A percentile compares a stretch with the other conserved stretches of the same genome.
phyloP scores from a whole-genome alignment of 2,113 vertebrate genomes.

The Cyanistes caeruleus region DNA sequence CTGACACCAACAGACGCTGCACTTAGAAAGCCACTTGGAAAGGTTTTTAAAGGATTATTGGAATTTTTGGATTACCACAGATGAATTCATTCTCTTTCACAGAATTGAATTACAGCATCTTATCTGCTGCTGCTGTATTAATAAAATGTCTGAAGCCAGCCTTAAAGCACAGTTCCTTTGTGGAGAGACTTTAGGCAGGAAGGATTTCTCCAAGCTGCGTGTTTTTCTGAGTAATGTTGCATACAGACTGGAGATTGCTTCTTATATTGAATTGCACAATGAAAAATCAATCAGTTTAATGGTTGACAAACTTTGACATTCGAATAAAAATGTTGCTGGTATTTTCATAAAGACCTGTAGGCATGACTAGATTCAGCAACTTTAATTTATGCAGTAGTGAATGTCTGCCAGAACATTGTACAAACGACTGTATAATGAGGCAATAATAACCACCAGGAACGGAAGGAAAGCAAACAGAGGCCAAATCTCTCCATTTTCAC shows the following conservation, averaged over 20 bases:
- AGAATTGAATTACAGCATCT: conserved; percentile 9
- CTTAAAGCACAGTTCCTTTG: conserved; percentile 32
- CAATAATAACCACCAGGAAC: conserved; percentile 62
- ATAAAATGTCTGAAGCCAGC: conserved; percentile 37
- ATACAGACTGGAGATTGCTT: conserved; percentile 69
- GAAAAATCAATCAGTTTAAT: conserved; percentile 81
- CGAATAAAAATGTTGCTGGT: conserved; percentile 77
- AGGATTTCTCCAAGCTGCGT: conserved; percentile 40
- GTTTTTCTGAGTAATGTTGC: conserved; percentile 69
- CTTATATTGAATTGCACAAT: conserved; percentile 74
- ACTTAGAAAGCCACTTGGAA: not conserved
- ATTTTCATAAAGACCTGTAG: conserved; percentile 77
- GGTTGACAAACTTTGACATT: conserved; percentile 80
- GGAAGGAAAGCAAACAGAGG: conserved; percentile 21
- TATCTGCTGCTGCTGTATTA: conserved; percentile 26
- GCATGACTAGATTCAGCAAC: conserved; percentile 71
- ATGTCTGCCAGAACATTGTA: conserved; percentile 74
- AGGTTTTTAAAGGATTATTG: not conserved
- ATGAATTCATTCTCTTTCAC: conserved; percentile 18
- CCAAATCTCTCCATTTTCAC: conserved; percentile 39
- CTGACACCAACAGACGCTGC: not conserved
- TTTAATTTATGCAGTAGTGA: conserved; percentile 77
- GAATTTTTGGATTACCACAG: not conserved
- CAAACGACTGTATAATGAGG: conserved; percentile 74
- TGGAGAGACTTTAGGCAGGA: conserved; percentile 44